phyloP scores from a whole-genome alignment of 1,140 invertebrate species.

The Cotesia vestalis region DNA sequence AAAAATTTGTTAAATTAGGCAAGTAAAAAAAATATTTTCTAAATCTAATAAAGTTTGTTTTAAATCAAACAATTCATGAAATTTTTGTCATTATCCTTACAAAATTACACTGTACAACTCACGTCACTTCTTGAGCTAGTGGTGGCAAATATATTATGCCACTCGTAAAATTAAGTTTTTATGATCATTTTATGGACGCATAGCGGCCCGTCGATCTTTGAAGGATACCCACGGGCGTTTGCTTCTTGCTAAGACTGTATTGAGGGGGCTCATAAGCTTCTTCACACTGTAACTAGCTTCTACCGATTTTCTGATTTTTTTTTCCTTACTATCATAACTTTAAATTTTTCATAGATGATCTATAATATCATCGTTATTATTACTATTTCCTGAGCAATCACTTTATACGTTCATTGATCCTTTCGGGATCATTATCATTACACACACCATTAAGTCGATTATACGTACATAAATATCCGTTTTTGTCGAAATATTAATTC shows the following conservation, averaged over 20 bases:
- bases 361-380: neutral
- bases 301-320: neutral
- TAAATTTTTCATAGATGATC: neutral
- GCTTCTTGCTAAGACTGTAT: slow-evolving; percentile 28
- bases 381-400: too few relatives aligned
- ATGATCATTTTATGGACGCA: slow-evolving; percentile 67
- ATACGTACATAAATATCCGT: too few relatives aligned
- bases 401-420: too few relatives aligned
- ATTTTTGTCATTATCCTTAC: slow-evolving; percentile 30
- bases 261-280: slow-evolving; percentile 21
- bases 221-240: slow-evolving; percentile 29
- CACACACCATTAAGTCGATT: too few relatives aligned
- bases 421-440: too few relatives aligned
- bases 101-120: slow-evolving; percentile 30
- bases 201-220: slow-evolving; percentile 54
- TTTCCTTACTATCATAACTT: neutral
- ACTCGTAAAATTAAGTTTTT: slow-evolving; percentile 69
- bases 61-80: neutral
- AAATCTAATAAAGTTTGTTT: too few relatives aligned
- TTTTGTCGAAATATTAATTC: too few relatives aligned
- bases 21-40: too few relatives aligned
- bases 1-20: too few relatives aligned
- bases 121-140: slow-evolving; percentile 41
- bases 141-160: slow-evolving; percentile 66
- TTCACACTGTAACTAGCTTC: slow-evolving; percentile 9